Conservation (phyloP, 2,888 invertebrate genomes). For the Masnerella sp. region DNA sequence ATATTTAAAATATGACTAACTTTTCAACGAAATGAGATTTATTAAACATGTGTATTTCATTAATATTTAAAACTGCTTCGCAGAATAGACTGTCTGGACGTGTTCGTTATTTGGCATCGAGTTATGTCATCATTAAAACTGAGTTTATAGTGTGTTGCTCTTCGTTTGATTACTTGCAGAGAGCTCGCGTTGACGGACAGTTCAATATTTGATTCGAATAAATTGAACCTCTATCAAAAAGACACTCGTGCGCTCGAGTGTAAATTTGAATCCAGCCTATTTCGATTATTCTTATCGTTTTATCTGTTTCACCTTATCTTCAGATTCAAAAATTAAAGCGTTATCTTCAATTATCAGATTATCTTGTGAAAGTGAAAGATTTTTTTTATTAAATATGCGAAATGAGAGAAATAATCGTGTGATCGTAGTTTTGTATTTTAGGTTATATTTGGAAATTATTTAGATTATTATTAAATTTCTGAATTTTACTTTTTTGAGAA, state of each 20-base stretch:
- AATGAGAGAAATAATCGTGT: no score
- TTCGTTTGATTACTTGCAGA: slow-evolving; percentile 21
- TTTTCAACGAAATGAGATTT: background rate
- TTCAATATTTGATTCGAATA: slow-evolving; percentile 25
- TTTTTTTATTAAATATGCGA: no score
- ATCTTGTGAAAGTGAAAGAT: no score
- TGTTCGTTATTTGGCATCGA: slow-evolving; percentile 8
- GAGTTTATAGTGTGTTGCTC: slow-evolving; percentile 1
- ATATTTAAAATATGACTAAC: background rate
- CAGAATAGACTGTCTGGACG: slow-evolving; percentile 7
- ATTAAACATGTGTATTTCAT: slow-evolving; percentile 1
- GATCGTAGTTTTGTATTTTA: no score
- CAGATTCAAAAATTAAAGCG: no score
- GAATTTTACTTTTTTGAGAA: no score
- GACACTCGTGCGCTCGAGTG: slow-evolving; percentile 19
- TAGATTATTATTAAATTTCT: no score
- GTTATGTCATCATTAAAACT: slow-evolving; percentile 27
- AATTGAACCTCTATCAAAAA: slow-evolving; percentile 28
- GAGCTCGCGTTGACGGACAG: slow-evolving; percentile 14
- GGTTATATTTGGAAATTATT: no score
- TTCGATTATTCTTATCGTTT: background rate
- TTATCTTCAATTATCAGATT: no score
- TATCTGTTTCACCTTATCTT: background rate
- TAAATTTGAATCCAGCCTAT: slow-evolving; percentile 2
- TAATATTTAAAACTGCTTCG: slow-evolving; percentile 12